These are phyloP conservation scores for Microplitis deprimator DNA, from an alignment of 2,888 invertebrate genomes.

Conservation along the genomic window DNA sequence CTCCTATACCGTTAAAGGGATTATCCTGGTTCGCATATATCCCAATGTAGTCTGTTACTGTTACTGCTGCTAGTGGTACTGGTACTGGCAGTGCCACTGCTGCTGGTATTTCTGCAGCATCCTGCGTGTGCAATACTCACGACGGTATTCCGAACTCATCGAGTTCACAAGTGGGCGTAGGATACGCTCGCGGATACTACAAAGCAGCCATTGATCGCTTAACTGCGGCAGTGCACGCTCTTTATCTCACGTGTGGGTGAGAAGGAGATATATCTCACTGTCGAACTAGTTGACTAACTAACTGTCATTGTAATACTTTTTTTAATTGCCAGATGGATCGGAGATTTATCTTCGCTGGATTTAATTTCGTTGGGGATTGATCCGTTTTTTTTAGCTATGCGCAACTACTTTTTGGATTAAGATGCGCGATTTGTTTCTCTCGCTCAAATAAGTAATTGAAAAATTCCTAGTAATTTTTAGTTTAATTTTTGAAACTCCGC, in stretches of 20 bases:
- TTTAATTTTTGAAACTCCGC: too few species aligned
- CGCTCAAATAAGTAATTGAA: too few species aligned
- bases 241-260: slow-evolving; percentile 1
- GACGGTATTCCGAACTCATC: slow-evolving; percentile 8
- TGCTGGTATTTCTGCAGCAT: slow-evolving; percentile 17
- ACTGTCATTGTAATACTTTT: neutral
- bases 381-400: neutral
- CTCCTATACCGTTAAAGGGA: slow-evolving; percentile 44
- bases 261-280: neutral
- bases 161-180: slow-evolving; percentile 33
- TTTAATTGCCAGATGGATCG: neutral
- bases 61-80: slow-evolving; percentile 19
- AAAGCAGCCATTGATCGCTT: slow-evolving; percentile 23
- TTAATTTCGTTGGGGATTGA: neutral
- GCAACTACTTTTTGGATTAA: too few species aligned
- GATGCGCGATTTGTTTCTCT: too few species aligned
- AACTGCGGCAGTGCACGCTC: neutral
- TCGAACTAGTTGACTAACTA: neutral
- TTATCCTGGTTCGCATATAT: slow-evolving; percentile 39
- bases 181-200: slow-evolving; percentile 24
- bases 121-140: too few species aligned
- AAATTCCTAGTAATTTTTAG: too few species aligned
- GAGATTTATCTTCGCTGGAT: neutral
- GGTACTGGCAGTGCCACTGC: neutral
- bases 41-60: neutral